Conservation (phyloP, 1,140 invertebrate genomes). For the Chionoecetes opilio region DNA sequence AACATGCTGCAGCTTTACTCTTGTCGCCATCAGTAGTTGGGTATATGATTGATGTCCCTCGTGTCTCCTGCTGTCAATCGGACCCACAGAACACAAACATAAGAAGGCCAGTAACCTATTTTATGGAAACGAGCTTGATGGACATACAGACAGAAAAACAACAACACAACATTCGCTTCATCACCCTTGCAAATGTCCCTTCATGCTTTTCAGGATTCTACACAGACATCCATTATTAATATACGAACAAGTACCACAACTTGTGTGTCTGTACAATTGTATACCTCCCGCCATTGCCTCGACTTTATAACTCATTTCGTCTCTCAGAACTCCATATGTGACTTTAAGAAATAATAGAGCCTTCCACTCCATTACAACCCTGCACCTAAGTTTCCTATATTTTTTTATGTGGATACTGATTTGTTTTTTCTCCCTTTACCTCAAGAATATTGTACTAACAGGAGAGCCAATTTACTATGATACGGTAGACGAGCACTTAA, state of each 20-base stretch:
- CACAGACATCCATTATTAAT: not conserved
- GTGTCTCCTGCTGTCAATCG: not conserved
- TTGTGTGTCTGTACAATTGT: not conserved
- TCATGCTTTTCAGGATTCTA: not conserved
- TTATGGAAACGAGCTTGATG: not conserved
- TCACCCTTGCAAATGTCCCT: not conserved
- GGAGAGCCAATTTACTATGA: no score
- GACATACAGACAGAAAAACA: not conserved
- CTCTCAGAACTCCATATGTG: not conserved
- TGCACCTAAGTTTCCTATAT: no score
- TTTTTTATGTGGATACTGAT: no score
- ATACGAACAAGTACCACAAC: not conserved
- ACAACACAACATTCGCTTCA: not conserved
- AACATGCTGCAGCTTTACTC: not conserved
- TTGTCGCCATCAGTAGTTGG: not conserved
- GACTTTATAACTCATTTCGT: not conserved
- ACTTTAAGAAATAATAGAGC: not conserved
- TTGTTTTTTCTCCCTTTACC: no score
- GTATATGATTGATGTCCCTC: slow-evolving; percentile 30
- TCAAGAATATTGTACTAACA: no score
- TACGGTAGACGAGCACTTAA: no score
- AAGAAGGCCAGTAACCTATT: not conserved
- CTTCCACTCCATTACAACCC: no score
- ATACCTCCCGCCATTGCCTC: not conserved
- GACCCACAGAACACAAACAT: not conserved